phyloP scores from a whole-genome alignment of 2,888 invertebrate genomes.

The Corythucha ciliata region DNA sequence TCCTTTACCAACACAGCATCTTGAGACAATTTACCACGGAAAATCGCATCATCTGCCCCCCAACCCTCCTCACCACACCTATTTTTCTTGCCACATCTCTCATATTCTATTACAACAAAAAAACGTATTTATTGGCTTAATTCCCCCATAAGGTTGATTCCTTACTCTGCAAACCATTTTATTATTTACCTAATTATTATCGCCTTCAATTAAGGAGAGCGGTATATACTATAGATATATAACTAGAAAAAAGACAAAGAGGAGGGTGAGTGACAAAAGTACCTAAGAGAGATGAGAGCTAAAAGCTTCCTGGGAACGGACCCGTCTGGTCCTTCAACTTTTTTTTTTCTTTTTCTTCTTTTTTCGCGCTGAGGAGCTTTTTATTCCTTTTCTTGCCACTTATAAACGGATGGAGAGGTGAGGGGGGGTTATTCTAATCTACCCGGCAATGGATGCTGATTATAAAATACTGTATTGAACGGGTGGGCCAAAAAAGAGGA shows the following conservation, averaged over 20 bases:
- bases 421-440: no score
- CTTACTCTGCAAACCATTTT: no score
- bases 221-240: constrained; percentile 9
- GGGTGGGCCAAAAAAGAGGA: no score
- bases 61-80: neutral
- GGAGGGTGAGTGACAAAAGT: constrained; percentile 21
- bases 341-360: constrained; percentile 16
- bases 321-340: constrained; percentile 28
- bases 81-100: neutral
- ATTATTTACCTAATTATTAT: constrained; percentile 18
- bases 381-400: constrained; percentile 10
- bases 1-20: constrained; percentile 15
- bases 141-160: no score
- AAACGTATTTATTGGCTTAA: no score
- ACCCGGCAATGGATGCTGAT: no score
- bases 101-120: no score
- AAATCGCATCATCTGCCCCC: constrained; percentile 19
- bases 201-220: constrained; percentile 14
- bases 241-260: constrained; percentile 13
- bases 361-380: constrained; percentile 19
- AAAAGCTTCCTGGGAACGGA: constrained; percentile 29
- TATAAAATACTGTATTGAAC: no score
- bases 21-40: constrained; percentile 25
- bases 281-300: constrained; percentile 23
- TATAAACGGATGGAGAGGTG: no score